phyloP scores from a whole-genome alignment of 2,888 invertebrate genomes.

The Hecatera dysodea region DNA sequence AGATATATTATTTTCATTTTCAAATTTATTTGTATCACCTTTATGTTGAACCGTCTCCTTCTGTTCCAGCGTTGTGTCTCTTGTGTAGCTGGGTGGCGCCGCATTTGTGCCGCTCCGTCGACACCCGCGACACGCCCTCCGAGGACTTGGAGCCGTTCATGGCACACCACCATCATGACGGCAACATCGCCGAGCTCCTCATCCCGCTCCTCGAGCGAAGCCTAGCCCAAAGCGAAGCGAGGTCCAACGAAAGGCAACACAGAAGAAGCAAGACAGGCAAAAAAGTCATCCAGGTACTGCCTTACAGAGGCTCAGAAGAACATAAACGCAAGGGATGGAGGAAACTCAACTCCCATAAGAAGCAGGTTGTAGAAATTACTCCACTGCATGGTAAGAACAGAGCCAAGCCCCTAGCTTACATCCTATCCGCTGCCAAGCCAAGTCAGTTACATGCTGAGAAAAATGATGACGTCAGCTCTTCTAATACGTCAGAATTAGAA shows the following conservation, averaged over 20 bases:
- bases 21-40: no score
- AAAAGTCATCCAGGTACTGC: slow-evolving; percentile 56
- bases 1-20: no score
- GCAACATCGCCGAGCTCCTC: slow-evolving; percentile 59
- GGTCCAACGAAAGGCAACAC: slow-evolving; percentile 17
- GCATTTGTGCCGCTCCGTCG: slow-evolving; percentile 44
- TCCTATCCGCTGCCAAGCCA: slow-evolving; percentile 55
- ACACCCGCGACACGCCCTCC: slow-evolving; percentile 33
- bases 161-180: slow-evolving; percentile 25
- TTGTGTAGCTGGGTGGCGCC: slow-evolving; percentile 50
- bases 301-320: slow-evolving; percentile 47
- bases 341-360: slow-evolving; percentile 54
- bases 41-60: not conserved
- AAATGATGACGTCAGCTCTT: slow-evolving; percentile 40
- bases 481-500: slow-evolving; percentile 39
- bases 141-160: slow-evolving; percentile 43
- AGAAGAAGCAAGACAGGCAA: slow-evolving; percentile 25
- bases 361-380: slow-evolving; percentile 61
- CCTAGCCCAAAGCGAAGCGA: slow-evolving; percentile 41
- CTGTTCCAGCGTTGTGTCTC: slow-evolving; percentile 54
- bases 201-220: slow-evolving; percentile 58
- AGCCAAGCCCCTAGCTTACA: slow-evolving; percentile 61
- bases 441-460: slow-evolving; percentile 9
- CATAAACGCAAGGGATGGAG: slow-evolving; percentile 49
- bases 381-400: slow-evolving; percentile 56